These are phyloP conservation scores for Drosophila saltans DNA, from an alignment of 1,140 invertebrate species.

Conservation along the genomic window DNA sequence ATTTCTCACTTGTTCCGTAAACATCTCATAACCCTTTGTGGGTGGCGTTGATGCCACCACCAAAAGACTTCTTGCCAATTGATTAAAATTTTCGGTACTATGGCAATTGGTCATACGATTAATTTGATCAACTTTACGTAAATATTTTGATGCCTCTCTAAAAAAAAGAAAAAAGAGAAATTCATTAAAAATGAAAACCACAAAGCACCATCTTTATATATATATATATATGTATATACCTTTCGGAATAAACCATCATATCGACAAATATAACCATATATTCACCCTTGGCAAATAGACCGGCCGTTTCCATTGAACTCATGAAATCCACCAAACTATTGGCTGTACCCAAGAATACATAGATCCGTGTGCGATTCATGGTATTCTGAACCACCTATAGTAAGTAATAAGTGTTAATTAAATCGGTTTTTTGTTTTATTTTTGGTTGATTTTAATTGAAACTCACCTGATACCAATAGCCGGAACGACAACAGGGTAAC, in stretches of 20 bases:
- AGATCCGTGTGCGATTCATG: constrained; percentile 95
- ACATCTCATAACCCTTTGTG: constrained; percentile 88
- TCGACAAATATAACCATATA: constrained; percentile 98
- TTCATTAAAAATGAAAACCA: too few species aligned
- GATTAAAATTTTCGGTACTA: constrained; percentile 87
- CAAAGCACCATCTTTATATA: background rate
- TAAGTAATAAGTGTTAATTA: too few species aligned
- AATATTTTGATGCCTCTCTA: constrained; percentile 91
- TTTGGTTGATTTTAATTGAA: background rate
- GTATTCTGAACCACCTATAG: constrained; percentile 91
- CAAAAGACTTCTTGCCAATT: constrained; percentile 90
- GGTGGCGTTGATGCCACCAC: constrained; percentile 94
- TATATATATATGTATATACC: constrained; percentile 33
- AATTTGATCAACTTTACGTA: constrained; percentile 89
- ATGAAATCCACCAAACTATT: constrained; percentile 94
- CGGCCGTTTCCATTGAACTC: constrained; percentile 93
- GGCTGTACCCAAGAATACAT: constrained; percentile 94
- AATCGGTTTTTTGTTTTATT: background rate
- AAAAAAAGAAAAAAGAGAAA: background rate
- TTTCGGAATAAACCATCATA: constrained; percentile 89
- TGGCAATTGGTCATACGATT: constrained; percentile 86
- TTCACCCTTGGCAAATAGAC: constrained; percentile 94
- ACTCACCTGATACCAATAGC: constrained; percentile 89
- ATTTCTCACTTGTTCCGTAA: constrained; percentile 89
- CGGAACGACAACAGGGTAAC: constrained; percentile 88